Evolutionary conservation across 2,113 vertebrate species (phyloP), one percentile per base, ranked within the genome.

Genomic region (Cromileptes altivelis): DNA sequence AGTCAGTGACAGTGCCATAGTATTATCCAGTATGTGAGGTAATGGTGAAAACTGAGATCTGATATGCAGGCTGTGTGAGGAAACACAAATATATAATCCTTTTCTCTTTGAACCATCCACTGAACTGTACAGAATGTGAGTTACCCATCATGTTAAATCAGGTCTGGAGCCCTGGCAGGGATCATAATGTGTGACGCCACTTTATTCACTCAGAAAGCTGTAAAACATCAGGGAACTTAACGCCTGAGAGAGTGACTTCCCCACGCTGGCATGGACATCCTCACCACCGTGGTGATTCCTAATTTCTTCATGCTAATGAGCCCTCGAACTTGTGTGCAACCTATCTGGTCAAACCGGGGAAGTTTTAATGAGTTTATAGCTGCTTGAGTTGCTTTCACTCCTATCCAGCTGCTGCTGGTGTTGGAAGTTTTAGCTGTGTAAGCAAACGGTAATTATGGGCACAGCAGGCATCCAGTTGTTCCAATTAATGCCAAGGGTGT

Each of bases 341-440:
- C n/a, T n/a, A 21, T 56, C 60, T 62, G 74, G 37, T 62, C 67
- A 78, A 40, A 67, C 6, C 11, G 1, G 19, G 23, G 13, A 30
- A 63, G 65, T 81, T 77, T 82, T 77, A 81, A 87, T 78, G 71
- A 87, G 50, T 63, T 78, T 80, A 6, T 30, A 63, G 49, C 33
- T 30, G 55, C 58, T 85, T 55, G 60, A 42, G 74, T 81, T 73
- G 69, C 63, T 72, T 74, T 63, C 45, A 10, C 58, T 67, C 25
- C 55, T 71, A 52, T 70, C 37, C 58, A 67, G 70, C 81, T 76
- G 77, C 23, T 78, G 76, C 21, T 75, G 69, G 1, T 53, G 62
- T n/a, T 17, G 37, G 49, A 74, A 89, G 25, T 70, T 85, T 83
- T 6, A 58, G 71, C 76, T 78, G 78, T 21, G 42, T 50, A 63